Evolutionary conservation across 2,113 vertebrate species (phyloP), one percentile per base, ranked within the genome.

Genomic region (Rhinolophus sinicus): DNA sequence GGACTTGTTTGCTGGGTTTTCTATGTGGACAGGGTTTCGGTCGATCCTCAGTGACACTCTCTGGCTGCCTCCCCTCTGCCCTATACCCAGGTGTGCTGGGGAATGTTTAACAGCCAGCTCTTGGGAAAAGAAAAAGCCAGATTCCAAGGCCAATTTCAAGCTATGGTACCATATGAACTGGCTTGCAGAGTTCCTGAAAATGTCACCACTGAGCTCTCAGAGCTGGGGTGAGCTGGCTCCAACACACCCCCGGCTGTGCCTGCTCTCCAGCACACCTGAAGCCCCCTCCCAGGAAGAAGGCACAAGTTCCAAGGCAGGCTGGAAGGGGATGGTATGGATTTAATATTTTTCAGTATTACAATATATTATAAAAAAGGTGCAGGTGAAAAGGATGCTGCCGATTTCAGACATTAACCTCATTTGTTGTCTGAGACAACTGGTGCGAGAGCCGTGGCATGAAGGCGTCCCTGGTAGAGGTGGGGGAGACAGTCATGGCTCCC

Each of bases 321-420:
- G 67, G 70, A 38, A 65, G 54, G 96, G 98, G 98, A 94, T 96
- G 98, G 98, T 98, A 98, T 88, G 97, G 98, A 97, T 99, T 99
- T 99, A 98, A 98, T 99, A 77, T 83, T 94, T 98, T 98, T 98
- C 98, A 99, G 98, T 99, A 98, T 98, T 98, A 98, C 98, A 98
- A 98, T 98, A 98, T 98, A 98, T 98, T 98, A 98, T 97, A 98
- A 99, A 99, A 97, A 98, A 98, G 98, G 98, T 99, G 98, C 97
- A 97, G 97, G 98, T 98, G 95, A 98, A 98, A 98, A 98, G 97
- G 94, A 97, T 96, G 92, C 98, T 98, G 98, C 98, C 93, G 95
- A 98, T 97, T 98, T 98, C 98, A 96, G 98, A 98, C 98, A 98
- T 97, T 97, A 98, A 98, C 98, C 97, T 98, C 97, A 95, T 93